Evolutionary conservation across 2,888 invertebrate species (phyloP).

Genomic region (Perdita meconis): DNA sequence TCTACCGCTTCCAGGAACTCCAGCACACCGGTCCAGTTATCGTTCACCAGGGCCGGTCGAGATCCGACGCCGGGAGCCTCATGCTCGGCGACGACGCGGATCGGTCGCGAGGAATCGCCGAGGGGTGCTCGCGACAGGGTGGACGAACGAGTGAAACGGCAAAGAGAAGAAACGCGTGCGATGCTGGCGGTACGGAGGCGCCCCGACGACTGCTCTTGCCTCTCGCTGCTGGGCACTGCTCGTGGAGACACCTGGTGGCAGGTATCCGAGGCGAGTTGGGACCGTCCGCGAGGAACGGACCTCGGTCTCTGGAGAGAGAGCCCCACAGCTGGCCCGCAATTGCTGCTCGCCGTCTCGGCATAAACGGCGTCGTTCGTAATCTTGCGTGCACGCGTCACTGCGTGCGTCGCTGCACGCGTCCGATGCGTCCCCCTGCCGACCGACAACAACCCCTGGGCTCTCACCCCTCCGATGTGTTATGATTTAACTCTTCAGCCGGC

Average conservation of each 20-base stretch:
- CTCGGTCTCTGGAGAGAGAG: conserved; percentile 64
- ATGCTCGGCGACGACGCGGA: conserved; percentile 24
- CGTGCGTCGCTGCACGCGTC: conserved; percentile 82
- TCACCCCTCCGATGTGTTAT: conserved; percentile 24
- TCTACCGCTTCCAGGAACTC: neutral
- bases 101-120: conserved; percentile 25
- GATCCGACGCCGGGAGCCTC: neutral
- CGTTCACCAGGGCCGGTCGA: conserved; percentile 29
- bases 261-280: conserved; percentile 74
- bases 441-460: conserved; percentile 28
- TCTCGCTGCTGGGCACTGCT: conserved; percentile 87
- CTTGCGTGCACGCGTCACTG: conserved; percentile 75
- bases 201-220: conserved; percentile 88
- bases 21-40: neutral
- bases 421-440: conserved; percentile 74
- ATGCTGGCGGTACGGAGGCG: conserved; percentile 88
- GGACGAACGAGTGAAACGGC: conserved; percentile 46
- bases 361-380: conserved; percentile 62
- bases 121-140: conserved; percentile 24
- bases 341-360: conserved; percentile 59
- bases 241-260: conserved; percentile 87
- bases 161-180: conserved; percentile 83
- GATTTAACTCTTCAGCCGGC: conserved; percentile 26
- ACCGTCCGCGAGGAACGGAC: conserved; percentile 68
- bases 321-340: conserved; percentile 66